Evolutionary conservation across 2,888 invertebrate species (phyloP), one percentile per base, ranked within the genome.

Genomic region (Uloborus plumipes): DNA sequence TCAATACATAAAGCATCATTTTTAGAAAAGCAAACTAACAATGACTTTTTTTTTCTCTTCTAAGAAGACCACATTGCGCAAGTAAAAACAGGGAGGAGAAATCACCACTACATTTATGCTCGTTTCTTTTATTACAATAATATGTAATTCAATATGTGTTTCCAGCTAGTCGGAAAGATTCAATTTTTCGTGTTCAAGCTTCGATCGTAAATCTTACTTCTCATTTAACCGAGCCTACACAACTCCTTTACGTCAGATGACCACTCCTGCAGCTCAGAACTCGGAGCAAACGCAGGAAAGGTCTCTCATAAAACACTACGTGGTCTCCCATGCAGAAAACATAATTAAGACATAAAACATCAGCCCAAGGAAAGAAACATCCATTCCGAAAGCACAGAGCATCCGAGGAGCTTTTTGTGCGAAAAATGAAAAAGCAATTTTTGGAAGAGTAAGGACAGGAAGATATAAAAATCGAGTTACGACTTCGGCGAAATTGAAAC

Each of bases 401-500:
- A 50, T 47, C 39, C 39, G 9, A 39, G 39, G 9, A 39, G 39
- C 39, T 39, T 39, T 64, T 74, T 58, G 55, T 47, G 61, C 26
- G 47, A 74, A 65, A 64, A 39, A 39, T 26, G n/a, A 39, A 39
- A 64, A 55, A 26, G 18, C 22, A 22, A 64, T 22, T 47, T 51
- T 47, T 51, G 70, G 9, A 39, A 39, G 39, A 39, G 39, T 39
- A 39, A 39, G 58, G 53, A 64, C 20, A 20, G 1, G 20, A 47
- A 49, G 55, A 22, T 69, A 77, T 77, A 77, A 78, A 78, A 78
- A 39, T n/a, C 31, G 18, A 64, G 62, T 77, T 77, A 78, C 71
- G 78, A 79, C 66, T 66, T 26, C 47, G 61, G 47, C 22, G 61
- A 67, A 72, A 61, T 66, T 71, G 58, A 67, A 51, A 79, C 59